phyloP scores from a whole-genome alignment of 92 coral and sea anemone genomes.

The Palythoa caribaeorum region DNA sequence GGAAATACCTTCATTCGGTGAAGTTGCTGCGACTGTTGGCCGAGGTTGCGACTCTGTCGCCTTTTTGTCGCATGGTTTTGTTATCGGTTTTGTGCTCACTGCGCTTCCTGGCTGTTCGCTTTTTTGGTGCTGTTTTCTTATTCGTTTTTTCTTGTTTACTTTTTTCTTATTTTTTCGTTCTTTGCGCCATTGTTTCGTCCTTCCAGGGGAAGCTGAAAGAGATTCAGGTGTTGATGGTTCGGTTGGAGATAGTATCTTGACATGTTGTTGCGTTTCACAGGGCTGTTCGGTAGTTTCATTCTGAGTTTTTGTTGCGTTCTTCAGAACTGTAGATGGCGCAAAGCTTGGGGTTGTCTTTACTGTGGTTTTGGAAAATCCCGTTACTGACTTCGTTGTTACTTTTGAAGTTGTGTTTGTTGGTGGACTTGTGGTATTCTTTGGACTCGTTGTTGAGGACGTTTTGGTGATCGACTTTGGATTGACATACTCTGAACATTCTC shows the following conservation, averaged over 20 bases:
- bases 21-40: not conserved
- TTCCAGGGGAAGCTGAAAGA: not conserved
- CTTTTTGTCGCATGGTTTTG: conserved; percentile 9
- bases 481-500: conserved; percentile 30
- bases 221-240: not conserved
- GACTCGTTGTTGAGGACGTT: not conserved
- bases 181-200: not conserved
- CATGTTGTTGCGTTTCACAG: not conserved
- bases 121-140: not conserved
- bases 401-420: conserved; percentile 7
- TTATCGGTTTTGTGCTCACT: not conserved
- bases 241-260: not conserved
- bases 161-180: conserved; percentile 15
- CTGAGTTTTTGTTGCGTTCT: not conserved
- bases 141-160: conserved; percentile 10
- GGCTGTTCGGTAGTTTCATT: not conserved
- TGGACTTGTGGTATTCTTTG: not conserved
- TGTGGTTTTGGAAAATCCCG: not conserved
- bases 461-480: not conserved
- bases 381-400: not conserved
- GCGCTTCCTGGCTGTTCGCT: not conserved
- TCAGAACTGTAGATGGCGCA: not conserved
- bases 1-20: not conserved
- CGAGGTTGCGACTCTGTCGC: not conserved
- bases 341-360: not conserved